phyloP scores from a whole-genome alignment of 1,140 invertebrate genomes.

The Drusus annulatus region DNA sequence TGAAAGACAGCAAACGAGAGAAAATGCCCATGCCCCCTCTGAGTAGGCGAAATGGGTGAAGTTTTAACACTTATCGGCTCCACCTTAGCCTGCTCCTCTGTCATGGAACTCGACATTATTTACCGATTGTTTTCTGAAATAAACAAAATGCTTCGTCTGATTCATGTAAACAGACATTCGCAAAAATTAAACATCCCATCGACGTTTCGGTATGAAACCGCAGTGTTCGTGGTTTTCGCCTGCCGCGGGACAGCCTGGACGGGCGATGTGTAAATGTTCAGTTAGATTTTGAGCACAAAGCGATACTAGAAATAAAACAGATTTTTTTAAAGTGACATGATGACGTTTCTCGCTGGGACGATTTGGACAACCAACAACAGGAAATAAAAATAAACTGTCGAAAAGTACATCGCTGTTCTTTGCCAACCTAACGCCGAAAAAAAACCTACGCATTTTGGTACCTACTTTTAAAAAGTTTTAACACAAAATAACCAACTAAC shows the following conservation, averaged over 20 bases:
- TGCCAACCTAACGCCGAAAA: conserved; percentile 20
- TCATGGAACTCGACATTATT: conserved; percentile 37
- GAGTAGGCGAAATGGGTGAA: conserved; percentile 14
- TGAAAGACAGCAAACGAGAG: conserved; percentile 50
- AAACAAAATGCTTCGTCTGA: conserved; percentile 44
- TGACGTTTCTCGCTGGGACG: conserved; percentile 41
- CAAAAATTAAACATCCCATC: conserved; percentile 15
- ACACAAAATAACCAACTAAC: too few relatives aligned
- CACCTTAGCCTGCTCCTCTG: conserved; percentile 16
- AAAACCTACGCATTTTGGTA: neutral
- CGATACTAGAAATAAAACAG: conserved; percentile 49
- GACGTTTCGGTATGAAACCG: neutral
- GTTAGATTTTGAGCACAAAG: conserved; percentile 42
- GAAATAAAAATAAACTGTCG: conserved; percentile 44
- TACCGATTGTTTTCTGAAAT: conserved; percentile 20
- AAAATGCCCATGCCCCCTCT: conserved; percentile 51
- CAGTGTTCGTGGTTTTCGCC: neutral
- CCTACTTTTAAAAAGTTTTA: too few relatives aligned
- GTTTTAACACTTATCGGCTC: conserved; percentile 5
- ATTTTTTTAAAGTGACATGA: conserved; percentile 45
- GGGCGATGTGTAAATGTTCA: conserved; percentile 22
- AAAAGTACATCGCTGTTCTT: neutral
- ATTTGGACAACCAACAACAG: conserved; percentile 45
- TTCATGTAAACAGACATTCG: conserved; percentile 38
- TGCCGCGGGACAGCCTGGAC: neutral